phyloP scores from a whole-genome alignment of 2,113 vertebrate genomes.

The Scartelaos histophorus region DNA sequence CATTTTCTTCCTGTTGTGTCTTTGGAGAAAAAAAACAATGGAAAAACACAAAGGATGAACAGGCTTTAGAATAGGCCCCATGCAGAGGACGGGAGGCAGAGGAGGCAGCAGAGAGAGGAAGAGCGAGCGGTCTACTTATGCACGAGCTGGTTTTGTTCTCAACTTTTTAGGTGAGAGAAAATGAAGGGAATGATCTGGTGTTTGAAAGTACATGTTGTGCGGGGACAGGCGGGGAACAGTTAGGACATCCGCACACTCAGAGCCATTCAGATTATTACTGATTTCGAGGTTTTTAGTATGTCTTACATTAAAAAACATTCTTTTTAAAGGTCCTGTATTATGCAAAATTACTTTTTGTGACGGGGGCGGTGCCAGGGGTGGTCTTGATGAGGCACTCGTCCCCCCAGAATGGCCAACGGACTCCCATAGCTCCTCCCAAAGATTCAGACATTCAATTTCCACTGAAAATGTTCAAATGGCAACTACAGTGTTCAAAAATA shows the following conservation, averaged over 20 bases:
- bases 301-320: too few species aligned
- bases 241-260: neutral
- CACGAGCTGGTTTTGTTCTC: neutral
- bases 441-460: too few species aligned
- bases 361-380: too few species aligned
- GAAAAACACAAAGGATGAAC: conserved; percentile 1
- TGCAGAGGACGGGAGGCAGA: neutral
- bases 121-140: neutral
- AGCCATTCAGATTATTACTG: neutral
- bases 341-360: too few species aligned
- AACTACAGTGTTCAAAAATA: too few species aligned
- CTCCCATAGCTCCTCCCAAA: too few species aligned
- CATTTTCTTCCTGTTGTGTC: conserved; percentile 20
- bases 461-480: too few species aligned
- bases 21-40: conserved; percentile 8
- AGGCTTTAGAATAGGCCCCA: neutral
- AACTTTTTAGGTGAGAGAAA: conserved; percentile 7
- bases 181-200: conserved; percentile 26
- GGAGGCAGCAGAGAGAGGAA: neutral
- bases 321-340: too few species aligned
- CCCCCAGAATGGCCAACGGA: too few species aligned
- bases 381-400: too few species aligned
- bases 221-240: conserved; percentile 41
- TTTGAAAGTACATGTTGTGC: conserved; percentile 42
- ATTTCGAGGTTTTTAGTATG: neutral